Base-by-base conservation (phyloP, 1,140 invertebrate genomes). In the Colletes latitarsis region DNA sequence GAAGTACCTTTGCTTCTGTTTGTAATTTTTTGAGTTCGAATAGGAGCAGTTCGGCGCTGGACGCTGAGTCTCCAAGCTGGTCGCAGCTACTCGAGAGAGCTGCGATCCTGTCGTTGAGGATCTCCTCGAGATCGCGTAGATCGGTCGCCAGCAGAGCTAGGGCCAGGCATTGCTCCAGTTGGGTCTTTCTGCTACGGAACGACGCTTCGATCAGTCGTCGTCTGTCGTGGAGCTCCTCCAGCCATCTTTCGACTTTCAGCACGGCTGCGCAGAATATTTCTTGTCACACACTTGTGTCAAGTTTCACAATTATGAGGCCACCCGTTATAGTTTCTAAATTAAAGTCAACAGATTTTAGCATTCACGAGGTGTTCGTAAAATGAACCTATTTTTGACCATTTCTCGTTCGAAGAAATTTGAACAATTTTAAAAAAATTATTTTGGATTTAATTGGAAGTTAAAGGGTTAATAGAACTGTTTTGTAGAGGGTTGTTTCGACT, bases 121-220 rank as follows among this genome's bases (percentile, higher is more conserved):
- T 90, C 14, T 95, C 93, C 85, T 96, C 95, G 15, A 97, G 93
- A 89, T 96, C 95, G 63, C 95, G 93, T 41, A 98, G 92, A 91
- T 97, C 96, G 39, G 95, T 94, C 30, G 96, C 96, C 9, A 98
- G 92, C 74, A 97, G 91, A 63, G 96, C 96, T 30, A 97, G 92
- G 55, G 96, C 96, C 76, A 97, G 92, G 82, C 96, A 96, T 91
- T 98, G 96, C 87, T 97, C 96, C 79, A 98, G 93, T 86, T 96
- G 94, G 2, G 93, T 94, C 89, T 96, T 96, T 81, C 95, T 93
- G 93, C 93, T 95, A 80, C 95, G 94, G 94, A 96, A 97, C n/a
- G 96, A 94, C 10, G 95, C 91, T 90, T 98, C 97, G 49, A 98
- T 93, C 80, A 95, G 92, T 82, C 95, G 95, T 82, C 97, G 93